phyloP scores from a whole-genome alignment of 2,888 invertebrate species.

The Cryptus viduatorius region DNA sequence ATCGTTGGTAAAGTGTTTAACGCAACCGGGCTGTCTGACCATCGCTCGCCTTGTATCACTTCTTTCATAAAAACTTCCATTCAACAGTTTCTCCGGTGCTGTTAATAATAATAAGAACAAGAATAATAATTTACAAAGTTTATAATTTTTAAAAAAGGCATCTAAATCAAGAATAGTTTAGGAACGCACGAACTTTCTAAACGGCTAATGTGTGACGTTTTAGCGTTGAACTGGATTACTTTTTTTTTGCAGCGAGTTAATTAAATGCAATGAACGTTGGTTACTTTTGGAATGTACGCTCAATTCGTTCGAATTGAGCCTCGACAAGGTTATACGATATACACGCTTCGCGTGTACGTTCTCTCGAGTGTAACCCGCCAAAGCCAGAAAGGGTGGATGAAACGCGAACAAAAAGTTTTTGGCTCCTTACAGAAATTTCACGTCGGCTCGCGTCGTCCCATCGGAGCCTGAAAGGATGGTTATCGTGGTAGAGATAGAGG shows the following conservation, averaged over 20 bases:
- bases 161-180: too few relatives aligned
- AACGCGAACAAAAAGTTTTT: not conserved
- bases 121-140: not conserved
- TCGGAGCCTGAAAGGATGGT: constrained; percentile 71
- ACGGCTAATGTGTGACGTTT: too few relatives aligned
- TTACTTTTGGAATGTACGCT: not conserved
- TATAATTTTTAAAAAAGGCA: too few relatives aligned
- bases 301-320: too few relatives aligned
- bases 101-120: not conserved
- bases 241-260: too few relatives aligned
- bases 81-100: not conserved
- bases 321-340: not conserved
- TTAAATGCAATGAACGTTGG: not conserved
- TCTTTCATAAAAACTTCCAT: not conserved
- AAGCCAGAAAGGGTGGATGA: not conserved
- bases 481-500: constrained; percentile 87
- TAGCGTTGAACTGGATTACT: too few relatives aligned
- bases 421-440: constrained; percentile 24
- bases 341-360: not conserved
- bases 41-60: not conserved
- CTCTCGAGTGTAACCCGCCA: not conserved
- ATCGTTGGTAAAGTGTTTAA: too few relatives aligned
- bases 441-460: constrained; percentile 22
- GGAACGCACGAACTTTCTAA: too few relatives aligned
- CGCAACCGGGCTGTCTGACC: too few relatives aligned